Base-by-base conservation (phyloP, 2,113 vertebrate genomes). In the Aegithalos caudatus region DNA sequence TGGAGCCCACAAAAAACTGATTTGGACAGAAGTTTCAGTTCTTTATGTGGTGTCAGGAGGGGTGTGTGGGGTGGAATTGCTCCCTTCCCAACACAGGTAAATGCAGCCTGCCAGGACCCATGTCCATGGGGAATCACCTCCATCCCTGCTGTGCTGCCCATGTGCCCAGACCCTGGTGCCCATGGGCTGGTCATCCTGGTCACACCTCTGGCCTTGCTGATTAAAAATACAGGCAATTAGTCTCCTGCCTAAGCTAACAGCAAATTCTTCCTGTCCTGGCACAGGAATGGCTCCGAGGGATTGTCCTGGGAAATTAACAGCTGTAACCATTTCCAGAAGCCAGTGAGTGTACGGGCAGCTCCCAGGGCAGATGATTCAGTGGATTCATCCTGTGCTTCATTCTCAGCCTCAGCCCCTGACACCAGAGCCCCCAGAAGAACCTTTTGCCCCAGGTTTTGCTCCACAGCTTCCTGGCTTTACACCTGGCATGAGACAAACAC, bases 301-400 rank as follows among this genome's bases (percentile, higher is more conserved):
- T 28, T 48, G 40, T 79, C 84, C 81, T 51, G 74, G 65, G 74
- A 94, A 91, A 85, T 72, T 8, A 82, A 5, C 48, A 82, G 61
- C 61, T 72, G 10, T 65, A 76, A 90, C 6, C 2, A 71, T 66
- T 93, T 96, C 84, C 85, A 95, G 92, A 67, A 94, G 78, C 37
- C 6, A 4, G 50, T 35, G 62, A 61, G 1, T 1, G 51, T 1
- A 5, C 48, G 53, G 0, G 1, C 38, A 56, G 61, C 29, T 94
- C 65, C 73, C 85, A 60, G 37, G 53, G 35, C 31, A 79, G 70
- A 86, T 91, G 78, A 71, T 72, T 91, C 85, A 61, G 48, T 67
- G 61, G 35, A 79, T 65, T 83, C 40, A 37, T 76, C 66, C 71
- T 45, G 24, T 61, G 64, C 57, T 91, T 80, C 53, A 9, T 29